Conservation (phyloP, 2,888 invertebrate species). For the Drosophila cyrtoloma region DNA sequence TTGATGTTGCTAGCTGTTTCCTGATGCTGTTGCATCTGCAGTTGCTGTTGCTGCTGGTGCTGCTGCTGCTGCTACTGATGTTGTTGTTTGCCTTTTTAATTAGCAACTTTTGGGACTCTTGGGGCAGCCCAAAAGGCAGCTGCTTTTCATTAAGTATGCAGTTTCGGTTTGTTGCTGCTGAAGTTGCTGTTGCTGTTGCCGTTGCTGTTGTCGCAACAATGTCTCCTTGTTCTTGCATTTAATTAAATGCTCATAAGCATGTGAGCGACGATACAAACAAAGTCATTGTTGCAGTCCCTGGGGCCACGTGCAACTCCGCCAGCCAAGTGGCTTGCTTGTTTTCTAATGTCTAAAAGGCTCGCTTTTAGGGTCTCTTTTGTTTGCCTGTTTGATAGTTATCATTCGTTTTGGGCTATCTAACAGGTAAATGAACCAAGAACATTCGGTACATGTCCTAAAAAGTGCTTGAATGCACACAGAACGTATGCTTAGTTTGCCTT, state of each 20-base stretch:
- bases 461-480: not conserved
- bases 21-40: constrained; percentile 55
- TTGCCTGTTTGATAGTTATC: constrained; percentile 53
- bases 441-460: not conserved
- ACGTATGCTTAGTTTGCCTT: constrained; percentile 42
- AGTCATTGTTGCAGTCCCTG: constrained; percentile 68
- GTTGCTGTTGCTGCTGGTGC: constrained; percentile 22
- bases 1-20: constrained; percentile 77
- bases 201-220: constrained; percentile 49
- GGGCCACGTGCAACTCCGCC: constrained; percentile 35
- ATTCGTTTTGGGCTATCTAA: constrained; percentile 29
- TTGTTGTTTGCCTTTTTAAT: constrained; percentile 79
- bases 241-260: constrained; percentile 82
- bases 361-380: constrained; percentile 53
- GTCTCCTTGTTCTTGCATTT: constrained; percentile 78
- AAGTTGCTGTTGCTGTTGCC: constrained; percentile 40
- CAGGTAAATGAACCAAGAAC: constrained; percentile 54
- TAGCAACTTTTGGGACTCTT: constrained; percentile 80
- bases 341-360: constrained; percentile 46
- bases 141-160: constrained; percentile 77
- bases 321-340: constrained; percentile 5
- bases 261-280: constrained; percentile 65
- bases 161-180: constrained; percentile 54
- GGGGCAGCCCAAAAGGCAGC: constrained; percentile 74
- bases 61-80: constrained; percentile 35